Base-by-base conservation (phyloP, 2,797 vertebrate genomes). In the Rhabdophis nuchalis region DNA sequence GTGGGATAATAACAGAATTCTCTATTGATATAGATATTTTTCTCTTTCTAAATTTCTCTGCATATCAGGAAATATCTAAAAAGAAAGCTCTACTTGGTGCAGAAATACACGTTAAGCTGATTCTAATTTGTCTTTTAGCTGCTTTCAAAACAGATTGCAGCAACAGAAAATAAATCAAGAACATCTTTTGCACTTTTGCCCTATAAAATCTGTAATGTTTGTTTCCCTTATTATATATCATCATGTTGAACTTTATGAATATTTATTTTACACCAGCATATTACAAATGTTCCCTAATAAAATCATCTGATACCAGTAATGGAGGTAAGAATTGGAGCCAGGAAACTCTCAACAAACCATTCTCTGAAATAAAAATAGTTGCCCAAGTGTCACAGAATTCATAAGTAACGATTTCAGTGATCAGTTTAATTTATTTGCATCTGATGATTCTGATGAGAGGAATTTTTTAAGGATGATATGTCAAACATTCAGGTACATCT, bases 241-340 rank as follows among this genome's bases (percentile, higher is more conserved):
- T 93, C 0, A 64, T 52, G 90, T 92, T 93, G 85, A 93, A 93
- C 20, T 96, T 92, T 58, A 94, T 93, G 85, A 91, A 27, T 93
- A 82, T 56, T 95, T 95, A 54, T 85, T 60, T 11, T 32, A 41
- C n/a, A 92, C 23, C 94, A 93, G 68, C 95, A 93, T 92, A 91
- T 94, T 93, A 88, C 13, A 92, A 95, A 96, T 36, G 94, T 94
- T 95, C 92, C 94, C 77, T 95, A 94, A 95, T 94, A 95, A 94
- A 93, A 87, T 96, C 93, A 93, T 95, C 94, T 18, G 68, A 52
- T 85, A 90, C 93, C 91, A 93, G 92, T 94, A 58, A 94, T 92
- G 94, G 93, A 94, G 87, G 94, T 89, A 94, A 90, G 64, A 96
- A 89, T 11, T 89, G n/a, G 87, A 88, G 36, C 57, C 29, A 92